phyloP scores from a whole-genome alignment of 2,113 vertebrate genomes.

The Ceuthmochares aereus region DNA sequence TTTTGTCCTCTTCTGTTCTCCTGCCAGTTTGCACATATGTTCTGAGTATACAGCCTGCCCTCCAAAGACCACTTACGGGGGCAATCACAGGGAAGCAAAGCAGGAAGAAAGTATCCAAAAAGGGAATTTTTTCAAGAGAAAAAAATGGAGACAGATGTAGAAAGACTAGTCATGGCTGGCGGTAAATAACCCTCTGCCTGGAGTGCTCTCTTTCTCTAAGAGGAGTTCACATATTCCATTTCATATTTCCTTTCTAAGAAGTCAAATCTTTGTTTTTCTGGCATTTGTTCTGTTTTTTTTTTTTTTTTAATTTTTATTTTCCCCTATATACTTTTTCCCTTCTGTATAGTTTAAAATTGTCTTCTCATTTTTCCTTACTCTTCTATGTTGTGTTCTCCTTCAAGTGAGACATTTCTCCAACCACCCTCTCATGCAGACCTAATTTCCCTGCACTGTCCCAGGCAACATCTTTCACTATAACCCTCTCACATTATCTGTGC shows the following conservation, averaged over 20 bases:
- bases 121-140: slow-evolving; percentile 64
- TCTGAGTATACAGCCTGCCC: slow-evolving; percentile 63
- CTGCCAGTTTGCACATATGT: slow-evolving; percentile 69
- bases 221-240: slow-evolving; percentile 46
- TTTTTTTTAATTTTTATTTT: not conserved
- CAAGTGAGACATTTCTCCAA: not conserved
- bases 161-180: slow-evolving; percentile 48
- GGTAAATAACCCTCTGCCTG: slow-evolving; percentile 65
- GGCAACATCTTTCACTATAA: not conserved
- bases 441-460: not conserved
- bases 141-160: slow-evolving; percentile 68
- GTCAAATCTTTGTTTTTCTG: slow-evolving; percentile 21
- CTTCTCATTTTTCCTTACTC: not conserved
- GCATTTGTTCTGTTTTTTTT: not conserved
- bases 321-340: not conserved
- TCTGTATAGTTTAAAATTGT: not conserved
- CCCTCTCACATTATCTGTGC: not conserved
- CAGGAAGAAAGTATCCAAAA: slow-evolving; percentile 67
- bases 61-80: slow-evolving; percentile 69
- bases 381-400: not conserved
- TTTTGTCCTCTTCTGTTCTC: slow-evolving; percentile 70
- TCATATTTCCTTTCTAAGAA: slow-evolving; percentile 54
- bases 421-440: not conserved
- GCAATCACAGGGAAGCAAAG: slow-evolving; percentile 68
- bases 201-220: slow-evolving; percentile 34